Percentiles rank a stretch among this genome's conserved stretches.
Evolutionary conservation across 1,140 invertebrate genomes (phyloP).

Genomic region (Dolichoris vasculosae): DNA sequence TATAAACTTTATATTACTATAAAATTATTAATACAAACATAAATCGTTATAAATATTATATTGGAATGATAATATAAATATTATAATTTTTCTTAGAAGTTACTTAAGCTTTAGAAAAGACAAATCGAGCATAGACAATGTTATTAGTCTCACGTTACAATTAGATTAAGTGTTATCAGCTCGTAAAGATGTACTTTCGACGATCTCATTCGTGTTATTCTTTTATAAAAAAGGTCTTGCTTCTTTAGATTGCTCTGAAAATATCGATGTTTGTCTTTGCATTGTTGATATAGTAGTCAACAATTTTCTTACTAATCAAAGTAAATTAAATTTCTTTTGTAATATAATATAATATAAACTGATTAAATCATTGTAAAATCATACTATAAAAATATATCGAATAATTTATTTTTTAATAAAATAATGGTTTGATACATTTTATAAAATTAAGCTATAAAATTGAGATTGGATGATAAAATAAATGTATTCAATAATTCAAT

Average conservation of each 20-base stretch:
- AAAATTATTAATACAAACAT: too few species aligned
- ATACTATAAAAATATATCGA: too few species aligned
- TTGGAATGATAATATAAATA: not conserved
- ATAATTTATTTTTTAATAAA: too few species aligned
- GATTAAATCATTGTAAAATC: too few species aligned
- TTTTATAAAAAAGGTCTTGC: not conserved
- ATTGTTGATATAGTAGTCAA: not conserved
- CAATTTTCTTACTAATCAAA: too few species aligned
- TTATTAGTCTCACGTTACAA: not conserved
- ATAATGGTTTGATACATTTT: too few species aligned
- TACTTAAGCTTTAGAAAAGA: not conserved
- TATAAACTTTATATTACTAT: too few species aligned
- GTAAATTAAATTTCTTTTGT: too few species aligned
- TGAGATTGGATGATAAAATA: too few species aligned
- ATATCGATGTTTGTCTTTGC: not conserved
- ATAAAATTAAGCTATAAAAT: too few species aligned
- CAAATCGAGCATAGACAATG: not conserved
- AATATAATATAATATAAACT: too few species aligned
- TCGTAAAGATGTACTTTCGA: not conserved
- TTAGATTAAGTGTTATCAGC: conserved; percentile 1
- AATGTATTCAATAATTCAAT: too few species aligned
- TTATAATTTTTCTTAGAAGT: not conserved
- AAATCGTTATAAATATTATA: not conserved
- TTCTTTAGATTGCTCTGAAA: not conserved
- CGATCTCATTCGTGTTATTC: not conserved